A percentile compares a stretch with the other conserved stretches of the same genome.
phyloP scores from a whole-genome alignment of 53 echinoderm and acorn worm genomes.

The Astropecten irregularis region DNA sequence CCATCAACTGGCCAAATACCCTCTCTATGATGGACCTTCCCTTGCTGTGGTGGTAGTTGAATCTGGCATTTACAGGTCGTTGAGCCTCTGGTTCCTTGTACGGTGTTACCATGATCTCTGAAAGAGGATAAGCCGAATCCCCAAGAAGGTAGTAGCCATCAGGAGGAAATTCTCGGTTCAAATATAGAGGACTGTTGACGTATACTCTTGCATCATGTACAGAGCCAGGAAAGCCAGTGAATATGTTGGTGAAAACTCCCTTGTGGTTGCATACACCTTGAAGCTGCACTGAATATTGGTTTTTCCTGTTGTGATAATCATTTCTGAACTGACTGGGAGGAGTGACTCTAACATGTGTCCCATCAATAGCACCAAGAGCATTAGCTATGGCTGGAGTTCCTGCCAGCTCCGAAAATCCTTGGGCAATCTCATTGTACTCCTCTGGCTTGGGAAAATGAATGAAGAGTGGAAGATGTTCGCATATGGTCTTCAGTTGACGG shows the following conservation, averaged over 20 bases:
- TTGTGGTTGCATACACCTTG: not conserved
- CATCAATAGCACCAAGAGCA: not conserved
- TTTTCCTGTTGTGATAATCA: not conserved
- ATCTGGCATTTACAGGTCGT: not conserved
- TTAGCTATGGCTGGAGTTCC: not conserved
- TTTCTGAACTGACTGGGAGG: not conserved
- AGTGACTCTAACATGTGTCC: not conserved
- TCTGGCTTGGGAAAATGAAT: not conserved
- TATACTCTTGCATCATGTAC: conserved; percentile 4
- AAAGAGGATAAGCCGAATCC: not conserved
- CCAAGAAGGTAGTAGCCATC: not conserved
- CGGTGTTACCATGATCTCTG: not conserved
- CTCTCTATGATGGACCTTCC: not conserved
- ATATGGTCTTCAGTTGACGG: not conserved
- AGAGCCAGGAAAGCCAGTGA: not conserved
- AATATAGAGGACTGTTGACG: not conserved
- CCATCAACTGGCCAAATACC: not conserved
- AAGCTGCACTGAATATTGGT: not conserved
- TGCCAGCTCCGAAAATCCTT: not conserved
- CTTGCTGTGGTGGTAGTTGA: not conserved
- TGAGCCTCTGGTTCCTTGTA: not conserved
- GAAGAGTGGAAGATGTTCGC: not conserved
- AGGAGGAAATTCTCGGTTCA: not conserved
- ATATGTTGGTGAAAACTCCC: not conserved
- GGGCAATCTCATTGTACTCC: not conserved